These are phyloP conservation scores for Oscheius myriophilus DNA, from an alignment of 2,888 invertebrate species.

Conservation along the genomic window DNA sequence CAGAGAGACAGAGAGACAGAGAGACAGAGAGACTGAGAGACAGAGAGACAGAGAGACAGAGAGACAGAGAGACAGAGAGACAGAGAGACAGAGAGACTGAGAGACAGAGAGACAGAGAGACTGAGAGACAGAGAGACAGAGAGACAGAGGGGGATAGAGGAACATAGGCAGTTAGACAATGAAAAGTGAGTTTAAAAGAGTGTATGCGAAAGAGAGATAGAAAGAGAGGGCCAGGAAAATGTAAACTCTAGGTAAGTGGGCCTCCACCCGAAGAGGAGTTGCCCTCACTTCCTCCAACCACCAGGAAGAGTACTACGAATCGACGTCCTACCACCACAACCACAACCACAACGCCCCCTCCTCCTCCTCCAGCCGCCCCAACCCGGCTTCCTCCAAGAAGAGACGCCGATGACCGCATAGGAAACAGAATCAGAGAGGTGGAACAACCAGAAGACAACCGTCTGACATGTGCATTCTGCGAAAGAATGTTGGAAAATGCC, in stretches of 20 bases:
- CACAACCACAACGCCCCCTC: conserved; percentile 20
- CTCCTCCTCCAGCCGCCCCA: conserved; percentile 25
- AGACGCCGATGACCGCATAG: conserved; percentile 27
- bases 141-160: no score
- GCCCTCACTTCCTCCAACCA: conserved; percentile 7
- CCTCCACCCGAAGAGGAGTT: conserved; percentile 40
- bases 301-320: conserved; percentile 24
- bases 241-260: conserved; percentile 41
- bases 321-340: conserved; percentile 15
- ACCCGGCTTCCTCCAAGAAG: conserved; percentile 13
- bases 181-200: neutral
- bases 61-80: neutral
- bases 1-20: no score
- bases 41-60: no score
- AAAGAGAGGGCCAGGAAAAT: neutral
- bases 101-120: neutral
- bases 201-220: no score
- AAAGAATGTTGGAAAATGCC: conserved; percentile 62
- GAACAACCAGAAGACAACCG: conserved; percentile 48
- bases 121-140: no score
- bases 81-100: neutral
- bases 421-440: conserved; percentile 25
- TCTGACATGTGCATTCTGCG: conserved; percentile 63
- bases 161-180: neutral
- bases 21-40: no score